These are phyloP conservation scores for Tachyglossus aculeatus DNA, from an alignment of 2,797 vertebrate genomes.

Conservation along the genomic window DNA sequence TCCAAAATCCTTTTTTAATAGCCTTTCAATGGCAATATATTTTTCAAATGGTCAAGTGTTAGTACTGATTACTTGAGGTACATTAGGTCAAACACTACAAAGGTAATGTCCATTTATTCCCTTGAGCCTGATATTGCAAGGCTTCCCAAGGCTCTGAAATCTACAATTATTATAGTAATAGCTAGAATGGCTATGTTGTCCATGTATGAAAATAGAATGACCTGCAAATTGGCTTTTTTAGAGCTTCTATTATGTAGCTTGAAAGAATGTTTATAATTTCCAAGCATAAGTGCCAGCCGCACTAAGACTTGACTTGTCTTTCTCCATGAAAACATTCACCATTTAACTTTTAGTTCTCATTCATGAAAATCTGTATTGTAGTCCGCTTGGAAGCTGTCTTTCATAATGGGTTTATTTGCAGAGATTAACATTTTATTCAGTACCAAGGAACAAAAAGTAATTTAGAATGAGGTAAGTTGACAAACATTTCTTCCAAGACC, in stretches of 20 bases:
- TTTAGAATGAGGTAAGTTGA: conserved; percentile 26
- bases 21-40: not conserved
- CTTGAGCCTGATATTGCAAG: not conserved
- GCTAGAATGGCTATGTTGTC: not conserved
- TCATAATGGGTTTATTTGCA: conserved; percentile 15
- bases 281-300: conserved; percentile 17
- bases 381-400: conserved; percentile 21
- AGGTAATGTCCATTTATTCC: not conserved
- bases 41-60: not conserved
- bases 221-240: conserved; percentile 5
- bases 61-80: not conserved
- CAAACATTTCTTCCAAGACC: not conserved
- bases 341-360: conserved; percentile 31
- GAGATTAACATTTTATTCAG: conserved; percentile 12
- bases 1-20: not conserved
- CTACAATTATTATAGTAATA: not conserved
- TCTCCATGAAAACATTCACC: conserved; percentile 14
- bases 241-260: conserved; percentile 1
- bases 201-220: not conserved
- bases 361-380: conserved; percentile 39
- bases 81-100: not conserved
- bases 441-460: conserved; percentile 23
- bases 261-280: conserved; percentile 3
- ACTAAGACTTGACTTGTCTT: conserved; percentile 18
- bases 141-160: not conserved